Conservation (phyloP, 2,888 invertebrate genomes). For the Mantis religiosa region DNA sequence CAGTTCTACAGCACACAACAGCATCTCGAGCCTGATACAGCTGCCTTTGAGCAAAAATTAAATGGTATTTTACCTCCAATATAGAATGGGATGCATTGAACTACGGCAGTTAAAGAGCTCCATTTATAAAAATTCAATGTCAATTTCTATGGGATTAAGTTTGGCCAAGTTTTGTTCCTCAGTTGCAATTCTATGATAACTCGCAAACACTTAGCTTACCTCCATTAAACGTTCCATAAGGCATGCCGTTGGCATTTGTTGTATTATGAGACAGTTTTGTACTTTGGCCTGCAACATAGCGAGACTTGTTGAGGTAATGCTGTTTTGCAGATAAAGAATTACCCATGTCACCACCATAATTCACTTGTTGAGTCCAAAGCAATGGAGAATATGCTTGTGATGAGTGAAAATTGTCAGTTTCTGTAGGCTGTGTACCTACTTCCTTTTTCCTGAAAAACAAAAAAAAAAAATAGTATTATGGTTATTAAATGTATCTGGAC, state of each 20-base stretch:
- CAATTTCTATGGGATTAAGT: too few relatives aligned
- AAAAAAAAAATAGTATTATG: not conserved
- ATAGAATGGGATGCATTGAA: too few relatives aligned
- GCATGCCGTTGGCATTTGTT: conserved; percentile 31
- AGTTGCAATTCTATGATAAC: not conserved
- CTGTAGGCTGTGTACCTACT: not conserved
- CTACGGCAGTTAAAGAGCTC: too few relatives aligned
- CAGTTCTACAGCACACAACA: too few relatives aligned
- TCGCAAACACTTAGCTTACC: not conserved
- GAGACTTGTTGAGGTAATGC: conserved; percentile 52
- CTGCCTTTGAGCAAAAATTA: too few relatives aligned
- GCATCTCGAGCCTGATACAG: too few relatives aligned
- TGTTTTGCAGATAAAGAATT: conserved; percentile 47
- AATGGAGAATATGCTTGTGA: conserved; percentile 1
- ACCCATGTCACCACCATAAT: not conserved
- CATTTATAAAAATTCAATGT: too few relatives aligned
- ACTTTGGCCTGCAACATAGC: conserved; percentile 54
- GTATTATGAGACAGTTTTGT: conserved; percentile 42
- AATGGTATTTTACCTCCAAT: too few relatives aligned
- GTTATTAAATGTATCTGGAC: not conserved
- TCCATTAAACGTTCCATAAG: not conserved
- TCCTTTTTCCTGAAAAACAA: not conserved
- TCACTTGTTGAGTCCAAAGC: conserved; percentile 12
- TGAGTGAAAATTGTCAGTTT: not conserved
- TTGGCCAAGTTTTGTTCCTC: too few relatives aligned